Evolutionary conservation across 2,888 invertebrate genomes (phyloP).

Genomic region (Lasioglossum leucozonium): DNA sequence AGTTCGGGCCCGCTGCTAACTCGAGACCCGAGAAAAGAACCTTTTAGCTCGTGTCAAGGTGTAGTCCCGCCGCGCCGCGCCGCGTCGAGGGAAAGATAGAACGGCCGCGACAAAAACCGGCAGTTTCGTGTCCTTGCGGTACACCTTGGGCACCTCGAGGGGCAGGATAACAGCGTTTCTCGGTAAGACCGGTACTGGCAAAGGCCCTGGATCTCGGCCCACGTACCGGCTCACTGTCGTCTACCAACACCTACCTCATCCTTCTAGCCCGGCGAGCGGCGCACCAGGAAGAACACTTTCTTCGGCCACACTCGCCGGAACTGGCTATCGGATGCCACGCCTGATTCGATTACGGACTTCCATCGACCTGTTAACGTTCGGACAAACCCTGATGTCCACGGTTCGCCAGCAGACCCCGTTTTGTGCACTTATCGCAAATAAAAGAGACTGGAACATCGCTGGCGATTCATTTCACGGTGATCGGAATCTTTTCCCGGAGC

Average conservation of each 20-base stretch:
- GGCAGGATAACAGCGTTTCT: constrained; percentile 69
- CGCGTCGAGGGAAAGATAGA: constrained; percentile 40
- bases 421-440: not conserved
- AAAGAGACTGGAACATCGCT: too few relatives aligned
- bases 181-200: constrained; percentile 66
- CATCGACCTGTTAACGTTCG: constrained; percentile 1
- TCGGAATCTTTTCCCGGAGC: too few relatives aligned
- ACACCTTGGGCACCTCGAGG: constrained; percentile 61
- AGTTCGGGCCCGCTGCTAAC: constrained; percentile 41
- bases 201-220: constrained; percentile 66
- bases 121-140: constrained; percentile 74
- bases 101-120: constrained; percentile 58
- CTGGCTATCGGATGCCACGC: constrained; percentile 23
- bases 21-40: constrained; percentile 41
- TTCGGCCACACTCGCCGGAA: constrained; percentile 19
- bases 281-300: constrained; percentile 66
- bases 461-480: too few relatives aligned
- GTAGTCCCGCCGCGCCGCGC: constrained; percentile 25
- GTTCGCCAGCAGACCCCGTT: not conserved
- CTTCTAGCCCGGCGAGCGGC: constrained; percentile 30
- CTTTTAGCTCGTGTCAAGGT: constrained; percentile 49
- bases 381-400: not conserved
- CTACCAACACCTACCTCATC: constrained; percentile 58
- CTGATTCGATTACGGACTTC: constrained; percentile 17
- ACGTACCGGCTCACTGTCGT: constrained; percentile 64